These are phyloP conservation scores for Brachyhypopomus gauderio DNA, from an alignment of 2,113 vertebrate genomes.

Conservation along the genomic window DNA sequence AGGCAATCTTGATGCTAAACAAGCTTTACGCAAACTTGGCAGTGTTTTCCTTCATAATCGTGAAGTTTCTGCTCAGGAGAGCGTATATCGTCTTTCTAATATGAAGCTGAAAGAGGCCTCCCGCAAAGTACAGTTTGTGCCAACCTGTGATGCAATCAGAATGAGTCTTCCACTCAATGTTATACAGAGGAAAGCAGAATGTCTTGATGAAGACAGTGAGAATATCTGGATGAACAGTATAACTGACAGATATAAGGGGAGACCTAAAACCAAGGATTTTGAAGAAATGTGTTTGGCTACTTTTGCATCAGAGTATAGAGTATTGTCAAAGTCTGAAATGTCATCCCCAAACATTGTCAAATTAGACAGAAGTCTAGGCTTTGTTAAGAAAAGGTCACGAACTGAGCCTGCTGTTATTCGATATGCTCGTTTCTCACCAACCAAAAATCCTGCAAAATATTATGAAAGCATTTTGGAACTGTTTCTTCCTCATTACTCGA, in stretches of 20 bases:
- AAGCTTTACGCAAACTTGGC: no score
- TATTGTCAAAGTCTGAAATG: neutral
- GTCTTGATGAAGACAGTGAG: neutral
- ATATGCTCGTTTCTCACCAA: slow-evolving; percentile 29
- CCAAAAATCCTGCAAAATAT: slow-evolving; percentile 11
- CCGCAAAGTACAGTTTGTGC: no score
- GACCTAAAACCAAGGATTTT: neutral
- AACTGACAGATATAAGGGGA: slow-evolving; percentile 32
- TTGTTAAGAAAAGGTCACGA: slow-evolving; percentile 4
- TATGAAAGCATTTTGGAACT: slow-evolving; percentile 34
- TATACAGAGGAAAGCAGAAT: no score
- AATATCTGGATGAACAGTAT: neutral
- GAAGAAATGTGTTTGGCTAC: no score
- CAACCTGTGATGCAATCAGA: no score
- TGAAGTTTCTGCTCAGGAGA: no score
- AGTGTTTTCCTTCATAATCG: no score
- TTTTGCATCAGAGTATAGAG: neutral
- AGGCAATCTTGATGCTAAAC: no score
- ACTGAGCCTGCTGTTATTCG: slow-evolving; percentile 16
- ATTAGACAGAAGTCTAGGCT: neutral
- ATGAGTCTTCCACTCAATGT: no score
- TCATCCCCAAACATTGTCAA: neutral
- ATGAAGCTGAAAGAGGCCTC: no score
- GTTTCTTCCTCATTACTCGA: slow-evolving; percentile 17
- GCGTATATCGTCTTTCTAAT: no score